Conservation (phyloP, 1,140 invertebrate genomes). For the Oppia nitens region DNA sequence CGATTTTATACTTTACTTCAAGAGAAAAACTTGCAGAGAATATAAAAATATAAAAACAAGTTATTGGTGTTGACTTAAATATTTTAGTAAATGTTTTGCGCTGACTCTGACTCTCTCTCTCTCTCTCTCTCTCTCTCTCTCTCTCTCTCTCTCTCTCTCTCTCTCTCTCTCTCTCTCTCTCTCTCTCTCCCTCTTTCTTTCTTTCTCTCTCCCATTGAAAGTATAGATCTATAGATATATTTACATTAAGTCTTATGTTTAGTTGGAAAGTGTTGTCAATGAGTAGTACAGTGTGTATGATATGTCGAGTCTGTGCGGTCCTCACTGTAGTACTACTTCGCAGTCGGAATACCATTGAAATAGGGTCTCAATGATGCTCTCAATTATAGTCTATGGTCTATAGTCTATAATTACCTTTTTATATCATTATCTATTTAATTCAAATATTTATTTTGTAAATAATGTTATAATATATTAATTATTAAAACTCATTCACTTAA, state of each 20-base stretch:
- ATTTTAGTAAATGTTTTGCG: not conserved
- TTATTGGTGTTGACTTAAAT: too few species aligned
- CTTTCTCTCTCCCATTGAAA: not conserved
- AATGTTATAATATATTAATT: too few species aligned
- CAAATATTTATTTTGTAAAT: too few species aligned
- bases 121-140: constrained; percentile 1
- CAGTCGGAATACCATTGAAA: not conserved
- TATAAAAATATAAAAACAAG: not conserved
- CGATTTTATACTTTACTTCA: not conserved
- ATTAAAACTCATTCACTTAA: too few species aligned
- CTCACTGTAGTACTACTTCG: not conserved
- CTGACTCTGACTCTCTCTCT: not conserved
- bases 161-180: constrained; percentile 7
- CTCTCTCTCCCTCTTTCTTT: constrained; percentile 1
- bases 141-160: constrained; percentile 4
- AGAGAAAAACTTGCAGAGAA: not conserved
- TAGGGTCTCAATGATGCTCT: not conserved
- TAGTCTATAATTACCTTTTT: too few species aligned
- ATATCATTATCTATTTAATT: too few species aligned
- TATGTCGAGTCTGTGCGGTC: too few species aligned
- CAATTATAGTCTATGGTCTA: too few species aligned
- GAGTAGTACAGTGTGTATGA: too few species aligned
- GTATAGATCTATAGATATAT: too few species aligned
- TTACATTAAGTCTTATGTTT: too few species aligned
- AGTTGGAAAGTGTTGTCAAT: too few species aligned